Base-by-base conservation (phyloP, 2,888 invertebrate species). In the Nymphalis urticae region DNA sequence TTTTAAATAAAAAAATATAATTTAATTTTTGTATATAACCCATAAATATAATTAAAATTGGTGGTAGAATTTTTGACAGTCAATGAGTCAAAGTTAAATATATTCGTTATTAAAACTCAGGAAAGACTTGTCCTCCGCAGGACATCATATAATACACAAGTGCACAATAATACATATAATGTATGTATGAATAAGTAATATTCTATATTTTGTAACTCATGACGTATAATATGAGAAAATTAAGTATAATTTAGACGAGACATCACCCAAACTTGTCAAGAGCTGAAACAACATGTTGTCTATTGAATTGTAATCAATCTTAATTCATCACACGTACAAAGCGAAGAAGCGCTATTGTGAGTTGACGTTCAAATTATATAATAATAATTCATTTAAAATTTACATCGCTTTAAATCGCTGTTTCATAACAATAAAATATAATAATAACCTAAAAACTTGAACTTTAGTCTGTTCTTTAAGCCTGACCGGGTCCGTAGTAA, bases 401-500 rank as follows among this genome's bases (percentile, higher is more conserved):
- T 24, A 16, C 24, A 24, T 24, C 53, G 21, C 24, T 24, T 53
- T 16, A 53, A 21, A 53, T 53, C 53, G 53, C 53, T 53, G 13
- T 19, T 53, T 24, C 16, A 53, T 53, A 24, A 53, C 6, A 53
- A 17, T 50, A 59, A 61, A 53, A 24, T n/a, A 48, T 9, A 27
- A 66, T 10, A 16, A 42, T 53, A 54, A 13, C 2, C 42, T 42
- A 13, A 47, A 61, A 61, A 61, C 61, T 47, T 54, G 53, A 54
- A 10, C 2, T 2, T 42, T 13, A 13, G 13, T 42, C 42, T 13
- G 4, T 13, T 42, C n/a, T 61, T 61, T 53, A 61, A 27, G 60
- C 60, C 42, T 66, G 59, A 66, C 60, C 53, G 42, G 47, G 10
- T 9, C 36, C 10, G 2, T 42, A 13, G 1, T 13, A 9, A 42